Conservation (phyloP, 2,113 vertebrate genomes). For the Thunnus thynnus region DNA sequence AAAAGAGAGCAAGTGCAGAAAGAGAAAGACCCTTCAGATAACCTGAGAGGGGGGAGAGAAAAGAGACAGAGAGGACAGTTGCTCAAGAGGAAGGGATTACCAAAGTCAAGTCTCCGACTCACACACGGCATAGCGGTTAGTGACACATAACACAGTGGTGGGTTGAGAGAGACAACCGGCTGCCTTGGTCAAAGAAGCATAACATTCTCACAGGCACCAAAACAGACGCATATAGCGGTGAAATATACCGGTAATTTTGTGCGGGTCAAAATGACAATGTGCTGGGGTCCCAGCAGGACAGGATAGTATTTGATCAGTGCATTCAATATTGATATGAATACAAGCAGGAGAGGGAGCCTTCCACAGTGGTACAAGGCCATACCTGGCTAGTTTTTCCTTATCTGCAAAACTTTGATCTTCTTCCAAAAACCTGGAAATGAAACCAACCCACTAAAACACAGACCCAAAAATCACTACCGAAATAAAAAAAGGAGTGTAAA, state of each 20-base stretch:
- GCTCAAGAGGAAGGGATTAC: slow-evolving; percentile 64
- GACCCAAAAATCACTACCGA: slow-evolving; percentile 75
- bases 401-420: slow-evolving; percentile 92
- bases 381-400: slow-evolving; percentile 95
- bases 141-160: slow-evolving; percentile 47
- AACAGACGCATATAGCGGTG: slow-evolving; percentile 13
- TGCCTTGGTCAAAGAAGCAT: slow-evolving; percentile 34
- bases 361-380: slow-evolving; percentile 68
- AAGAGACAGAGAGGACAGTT: slow-evolving; percentile 65
- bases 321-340: slow-evolving; percentile 58
- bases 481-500: slow-evolving; percentile 30
- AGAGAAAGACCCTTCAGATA: slow-evolving; percentile 71
- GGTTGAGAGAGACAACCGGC: slow-evolving; percentile 43
- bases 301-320: slow-evolving; percentile 51
- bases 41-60: slow-evolving; percentile 69
- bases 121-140: slow-evolving; percentile 61
- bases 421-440: slow-evolving; percentile 92
- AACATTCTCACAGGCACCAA: slow-evolving; percentile 58
- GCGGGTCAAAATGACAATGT: slow-evolving; percentile 41
- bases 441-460: slow-evolving; percentile 89
- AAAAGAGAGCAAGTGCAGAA: slow-evolving; percentile 66
- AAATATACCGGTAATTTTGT: slow-evolving; percentile 38
- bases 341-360: slow-evolving; percentile 68
- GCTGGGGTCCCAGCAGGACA: slow-evolving; percentile 47
- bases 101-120: slow-evolving; percentile 45